These are phyloP conservation scores for Noctua pronuba DNA, from an alignment of 2,888 invertebrate genomes.

Conservation along the genomic window DNA sequence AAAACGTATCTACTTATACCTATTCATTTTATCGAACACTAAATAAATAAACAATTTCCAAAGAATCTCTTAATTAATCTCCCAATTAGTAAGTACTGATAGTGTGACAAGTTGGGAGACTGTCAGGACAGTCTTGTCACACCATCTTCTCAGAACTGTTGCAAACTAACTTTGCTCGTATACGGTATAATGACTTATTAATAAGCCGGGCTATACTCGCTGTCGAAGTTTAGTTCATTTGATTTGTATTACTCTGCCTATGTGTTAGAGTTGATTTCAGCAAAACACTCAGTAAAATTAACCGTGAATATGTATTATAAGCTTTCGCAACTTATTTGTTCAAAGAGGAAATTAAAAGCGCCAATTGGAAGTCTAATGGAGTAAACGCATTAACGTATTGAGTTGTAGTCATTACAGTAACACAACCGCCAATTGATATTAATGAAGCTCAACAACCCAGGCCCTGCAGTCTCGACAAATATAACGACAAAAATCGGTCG, in stretches of 20 bases:
- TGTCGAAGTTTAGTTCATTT: constrained; percentile 44
- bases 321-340: constrained; percentile 65
- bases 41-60: constrained; percentile 2
- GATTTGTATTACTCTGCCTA: constrained; percentile 20
- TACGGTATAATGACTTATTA: constrained; percentile 24
- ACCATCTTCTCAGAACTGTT: constrained; percentile 12
- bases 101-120: constrained; percentile 13
- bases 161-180: constrained; percentile 17
- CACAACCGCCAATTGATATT: constrained; percentile 19
- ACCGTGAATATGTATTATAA: constrained; percentile 52
- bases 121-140: constrained; percentile 7
- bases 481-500: too few species aligned
- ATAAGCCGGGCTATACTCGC: constrained; percentile 7
- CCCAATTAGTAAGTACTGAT: constrained; percentile 12
- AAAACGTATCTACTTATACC: constrained; percentile 13
- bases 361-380: constrained; percentile 67
- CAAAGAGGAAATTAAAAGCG: constrained; percentile 72
- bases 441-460: constrained; percentile 14
- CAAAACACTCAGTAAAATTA: constrained; percentile 73
- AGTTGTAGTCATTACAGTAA: constrained; percentile 29
- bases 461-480: too few species aligned
- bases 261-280: constrained; percentile 58
- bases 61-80: constrained; percentile 13
- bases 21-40: constrained; percentile 6
- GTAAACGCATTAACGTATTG: constrained; percentile 63